Conservation (phyloP, 1,140 invertebrate species). For the Metaphire vulgaris region DNA sequence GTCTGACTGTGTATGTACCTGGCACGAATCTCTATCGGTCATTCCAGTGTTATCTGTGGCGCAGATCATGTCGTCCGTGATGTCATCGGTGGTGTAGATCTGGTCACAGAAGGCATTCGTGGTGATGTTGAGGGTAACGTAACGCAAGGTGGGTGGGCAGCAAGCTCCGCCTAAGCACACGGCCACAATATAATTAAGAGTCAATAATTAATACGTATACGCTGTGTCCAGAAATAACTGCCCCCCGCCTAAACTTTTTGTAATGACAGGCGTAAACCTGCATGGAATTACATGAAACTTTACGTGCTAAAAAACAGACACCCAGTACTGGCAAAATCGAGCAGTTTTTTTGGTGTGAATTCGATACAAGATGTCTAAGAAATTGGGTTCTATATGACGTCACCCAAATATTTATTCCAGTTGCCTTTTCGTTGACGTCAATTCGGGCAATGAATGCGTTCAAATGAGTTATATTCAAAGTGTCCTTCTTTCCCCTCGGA, state of each 20-base stretch:
- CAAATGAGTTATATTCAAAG: too few relatives aligned
- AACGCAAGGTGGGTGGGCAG: conserved; percentile 1
- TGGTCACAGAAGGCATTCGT: conserved; percentile 1
- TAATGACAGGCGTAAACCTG: too few relatives aligned
- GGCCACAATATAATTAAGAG: neutral
- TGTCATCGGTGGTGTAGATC: conserved; percentile 33
- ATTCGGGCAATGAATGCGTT: too few relatives aligned
- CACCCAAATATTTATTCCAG: too few relatives aligned
- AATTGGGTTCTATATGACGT: too few relatives aligned
- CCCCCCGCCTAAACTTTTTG: neutral
- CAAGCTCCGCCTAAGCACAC: neutral
- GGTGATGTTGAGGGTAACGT: conserved; percentile 6
- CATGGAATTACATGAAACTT: too few relatives aligned
- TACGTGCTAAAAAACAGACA: neutral
- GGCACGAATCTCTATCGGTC: conserved; percentile 17
- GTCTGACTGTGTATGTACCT: too few relatives aligned
- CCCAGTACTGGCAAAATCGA: neutral
- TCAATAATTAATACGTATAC: neutral
- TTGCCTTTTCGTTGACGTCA: too few relatives aligned
- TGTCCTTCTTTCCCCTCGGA: too few relatives aligned
- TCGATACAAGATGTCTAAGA: neutral
- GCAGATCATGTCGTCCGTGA: conserved; percentile 47
- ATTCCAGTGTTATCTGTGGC: conserved; percentile 54
- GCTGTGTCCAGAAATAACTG: neutral
- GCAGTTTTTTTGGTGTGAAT: neutral